A percentile compares a stretch with the other conserved stretches of the same genome.
These are phyloP conservation scores for Boloria selene DNA, from an alignment of 2,888 invertebrate genomes.

Conservation along the genomic window DNA sequence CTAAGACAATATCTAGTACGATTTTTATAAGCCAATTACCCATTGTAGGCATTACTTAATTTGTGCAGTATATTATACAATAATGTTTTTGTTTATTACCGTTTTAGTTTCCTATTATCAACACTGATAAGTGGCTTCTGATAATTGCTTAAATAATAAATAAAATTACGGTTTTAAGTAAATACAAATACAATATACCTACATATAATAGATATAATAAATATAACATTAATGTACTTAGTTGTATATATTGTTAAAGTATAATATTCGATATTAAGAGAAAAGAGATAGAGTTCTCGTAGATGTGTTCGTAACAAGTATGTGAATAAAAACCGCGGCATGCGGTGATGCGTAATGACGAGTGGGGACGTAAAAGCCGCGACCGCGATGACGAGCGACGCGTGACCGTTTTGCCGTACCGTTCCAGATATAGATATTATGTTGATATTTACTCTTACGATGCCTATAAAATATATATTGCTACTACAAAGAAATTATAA, in stretches of 20 bases:
- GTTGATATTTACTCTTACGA: constrained; percentile 16
- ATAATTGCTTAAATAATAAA: neutral
- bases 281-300: constrained; percentile 17
- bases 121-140: constrained; percentile 3
- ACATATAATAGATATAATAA: too few relatives aligned
- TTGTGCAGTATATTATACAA: constrained; percentile 7
- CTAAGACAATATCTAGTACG: constrained; percentile 27
- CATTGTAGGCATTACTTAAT: constrained; percentile 6
- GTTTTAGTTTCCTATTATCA: constrained; percentile 13
- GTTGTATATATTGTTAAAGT: neutral
- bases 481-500: too few relatives aligned
- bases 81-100: neutral
- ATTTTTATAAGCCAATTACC: constrained; percentile 26
- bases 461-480: constrained; percentile 10
- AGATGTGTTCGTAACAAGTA: constrained; percentile 30
- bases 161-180: neutral
- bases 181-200: too few relatives aligned
- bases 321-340: constrained; percentile 53
- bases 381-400: constrained; percentile 69
- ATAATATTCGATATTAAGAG: neutral
- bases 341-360: constrained; percentile 60
- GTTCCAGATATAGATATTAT: constrained; percentile 18
- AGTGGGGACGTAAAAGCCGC: constrained; percentile 45
- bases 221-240: neutral
- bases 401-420: constrained; percentile 53